Percentiles rank a stretch among this genome's conserved stretches.
Conservation (phyloP, 2,797 vertebrate genomes). For the Botia almorhae region DNA sequence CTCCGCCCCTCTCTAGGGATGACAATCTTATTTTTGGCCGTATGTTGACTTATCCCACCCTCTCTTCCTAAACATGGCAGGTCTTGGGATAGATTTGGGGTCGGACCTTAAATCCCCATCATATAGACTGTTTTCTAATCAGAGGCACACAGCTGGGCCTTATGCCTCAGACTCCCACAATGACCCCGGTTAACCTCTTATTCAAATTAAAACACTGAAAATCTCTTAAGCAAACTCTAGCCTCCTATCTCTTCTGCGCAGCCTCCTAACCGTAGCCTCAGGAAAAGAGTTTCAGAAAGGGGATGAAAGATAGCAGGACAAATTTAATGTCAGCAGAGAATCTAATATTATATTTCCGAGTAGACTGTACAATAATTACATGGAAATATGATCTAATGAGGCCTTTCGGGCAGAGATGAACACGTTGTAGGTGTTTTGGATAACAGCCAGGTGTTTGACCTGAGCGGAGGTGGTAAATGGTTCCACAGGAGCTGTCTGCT, state of each 20-base stretch:
- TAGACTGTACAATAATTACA: slow-evolving; percentile 1
- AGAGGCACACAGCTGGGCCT: slow-evolving; percentile 40
- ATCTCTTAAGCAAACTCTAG: slow-evolving; percentile 51
- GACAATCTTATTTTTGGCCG: not conserved
- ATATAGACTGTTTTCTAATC: slow-evolving; percentile 54
- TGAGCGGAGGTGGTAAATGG: not conserved
- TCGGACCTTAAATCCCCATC: slow-evolving; percentile 48
- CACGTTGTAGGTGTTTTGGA: not conserved
- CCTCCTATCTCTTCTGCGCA: slow-evolving; percentile 40
- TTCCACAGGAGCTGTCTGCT: not conserved
- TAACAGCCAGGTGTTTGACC: slow-evolving; percentile 1
- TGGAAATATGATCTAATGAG: slow-evolving; percentile 9
- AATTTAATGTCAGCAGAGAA: slow-evolving; percentile 9
- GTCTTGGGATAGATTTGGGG: slow-evolving; percentile 35
- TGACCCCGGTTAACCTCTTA: slow-evolving; percentile 60
- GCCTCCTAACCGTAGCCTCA: slow-evolving; percentile 5
- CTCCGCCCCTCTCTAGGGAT: slow-evolving; percentile 5
- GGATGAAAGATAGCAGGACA: slow-evolving; percentile 19
- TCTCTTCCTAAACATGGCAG: slow-evolving; percentile 27
- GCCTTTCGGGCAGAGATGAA: not conserved
- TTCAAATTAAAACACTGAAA: slow-evolving; percentile 42
- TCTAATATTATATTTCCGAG: slow-evolving; percentile 8
- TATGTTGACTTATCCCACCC: slow-evolving; percentile 28
- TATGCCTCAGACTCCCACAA: slow-evolving; percentile 22
- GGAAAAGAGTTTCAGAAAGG: slow-evolving; percentile 16